phyloP scores from a whole-genome alignment of 2,888 invertebrate genomes.

The Lasioglossum figueresi region DNA sequence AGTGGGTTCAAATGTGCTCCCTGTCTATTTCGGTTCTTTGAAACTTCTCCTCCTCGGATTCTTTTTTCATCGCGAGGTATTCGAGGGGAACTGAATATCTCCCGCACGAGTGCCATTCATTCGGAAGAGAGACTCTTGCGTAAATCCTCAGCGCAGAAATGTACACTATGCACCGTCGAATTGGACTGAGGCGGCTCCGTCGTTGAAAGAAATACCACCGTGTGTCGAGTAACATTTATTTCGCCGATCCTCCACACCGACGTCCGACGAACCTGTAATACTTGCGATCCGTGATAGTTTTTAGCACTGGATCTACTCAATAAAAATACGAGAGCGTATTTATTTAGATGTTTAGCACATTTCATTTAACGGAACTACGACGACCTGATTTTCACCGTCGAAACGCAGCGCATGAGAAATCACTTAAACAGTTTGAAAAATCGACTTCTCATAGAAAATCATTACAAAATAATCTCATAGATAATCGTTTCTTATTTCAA shows the following conservation, averaged over 20 bases:
- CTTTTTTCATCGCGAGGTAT: slow-evolving; percentile 56
- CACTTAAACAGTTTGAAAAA: neutral
- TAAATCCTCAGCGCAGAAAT: slow-evolving; percentile 49
- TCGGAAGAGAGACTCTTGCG: slow-evolving; percentile 49
- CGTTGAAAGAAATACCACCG: slow-evolving; percentile 13
- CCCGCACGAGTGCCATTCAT: slow-evolving; percentile 56
- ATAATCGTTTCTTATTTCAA: neutral
- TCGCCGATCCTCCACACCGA: neutral
- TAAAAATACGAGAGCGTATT: neutral
- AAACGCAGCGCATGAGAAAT: neutral
- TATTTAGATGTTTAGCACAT: neutral
- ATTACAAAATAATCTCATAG: too few species aligned
- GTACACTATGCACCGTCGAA: slow-evolving; percentile 31
- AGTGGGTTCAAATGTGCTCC: slow-evolving; percentile 50
- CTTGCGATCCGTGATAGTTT: neutral
- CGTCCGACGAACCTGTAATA: neutral
- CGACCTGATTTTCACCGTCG: neutral
- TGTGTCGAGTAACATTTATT: slow-evolving; percentile 3
- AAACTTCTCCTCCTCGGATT: slow-evolving; percentile 50
- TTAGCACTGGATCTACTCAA: neutral
- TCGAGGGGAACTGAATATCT: slow-evolving; percentile 63
- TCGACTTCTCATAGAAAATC: too few species aligned
- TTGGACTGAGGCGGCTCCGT: slow-evolving; percentile 13
- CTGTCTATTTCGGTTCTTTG: slow-evolving; percentile 40
- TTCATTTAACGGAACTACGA: neutral